These are phyloP conservation scores for Amblyraja radiata DNA, from an alignment of 2,797 vertebrate species.

Conservation along the genomic window DNA sequence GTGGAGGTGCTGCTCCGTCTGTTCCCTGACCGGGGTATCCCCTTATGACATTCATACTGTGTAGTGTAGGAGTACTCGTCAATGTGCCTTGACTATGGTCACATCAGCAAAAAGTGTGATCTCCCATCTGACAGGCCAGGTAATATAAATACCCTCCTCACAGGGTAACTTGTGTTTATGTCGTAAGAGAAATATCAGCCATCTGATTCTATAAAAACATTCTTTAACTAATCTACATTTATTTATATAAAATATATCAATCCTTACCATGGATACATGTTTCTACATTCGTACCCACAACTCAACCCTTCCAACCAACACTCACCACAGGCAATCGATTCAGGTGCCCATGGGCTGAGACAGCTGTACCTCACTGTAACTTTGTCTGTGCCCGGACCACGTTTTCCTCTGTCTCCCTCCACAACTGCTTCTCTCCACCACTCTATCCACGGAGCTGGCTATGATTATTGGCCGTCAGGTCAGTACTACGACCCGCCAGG, in stretches of 20 bases:
- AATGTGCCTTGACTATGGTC: background rate
- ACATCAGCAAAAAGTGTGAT: background rate
- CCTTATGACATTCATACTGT: background rate
- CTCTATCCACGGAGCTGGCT: background rate
- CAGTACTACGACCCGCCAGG: background rate
- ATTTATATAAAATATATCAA: conserved; percentile 23
- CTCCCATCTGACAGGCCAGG: background rate
- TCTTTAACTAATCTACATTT: conserved; percentile 14
- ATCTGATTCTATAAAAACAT: background rate
- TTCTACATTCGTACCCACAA: background rate
- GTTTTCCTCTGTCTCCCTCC: background rate
- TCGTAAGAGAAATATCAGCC: background rate
- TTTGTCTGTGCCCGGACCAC: background rate
- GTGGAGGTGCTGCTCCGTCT: background rate
- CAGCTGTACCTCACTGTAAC: background rate
- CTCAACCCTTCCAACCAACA: background rate
- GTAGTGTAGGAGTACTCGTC: background rate
- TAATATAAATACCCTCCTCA: background rate
- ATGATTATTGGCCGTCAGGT: background rate
- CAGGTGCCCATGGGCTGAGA: background rate
- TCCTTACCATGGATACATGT: background rate
- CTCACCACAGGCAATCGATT: background rate
- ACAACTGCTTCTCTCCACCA: too few species aligned
- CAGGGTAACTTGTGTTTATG: background rate
- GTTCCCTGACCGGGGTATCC: too few species aligned